Evolutionary conservation across 64 coral and sea anemone genomes (phyloP), one percentile per base, ranked within the genome.

Genomic region (Porites lutea): DNA sequence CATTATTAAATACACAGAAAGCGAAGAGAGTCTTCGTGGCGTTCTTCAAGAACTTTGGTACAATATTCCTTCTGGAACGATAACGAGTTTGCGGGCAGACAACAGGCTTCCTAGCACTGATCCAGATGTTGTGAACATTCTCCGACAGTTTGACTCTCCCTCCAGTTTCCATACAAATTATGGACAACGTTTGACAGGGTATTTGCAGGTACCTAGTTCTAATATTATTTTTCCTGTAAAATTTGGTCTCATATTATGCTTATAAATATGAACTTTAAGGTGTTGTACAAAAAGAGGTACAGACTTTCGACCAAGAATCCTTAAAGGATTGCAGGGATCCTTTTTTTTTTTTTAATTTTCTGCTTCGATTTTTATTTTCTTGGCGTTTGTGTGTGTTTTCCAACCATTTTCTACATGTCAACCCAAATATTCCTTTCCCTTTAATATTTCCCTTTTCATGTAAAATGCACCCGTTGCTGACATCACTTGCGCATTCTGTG

Each of bases 21-120:
- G 19, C 13, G 15, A 82, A 19, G 3, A 46, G 13, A 37, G 16
- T 12, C 20, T 52, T 14, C 80, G 78, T 65, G 90, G 90, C 20
- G 90, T 92, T 47, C 81, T 74, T 45, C 90, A 92, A 43, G 82
- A 92, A 19, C 71, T 92, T 15, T 92, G 90, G 90, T 86, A 86
- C 37, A 61, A 79, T 2, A 73, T 92, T 22, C 48, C 82, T 15
- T 86, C 70, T 21, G 45, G 9, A 12, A 16, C 18, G 13, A 20
- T 92, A 48, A 48, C 59, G n/a, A 92, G 54, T 65, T 74, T 92
- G 51, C 44, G 59, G 16, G 54, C 46, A 10, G 65, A 86, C 44
- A 47, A 13, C 18, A 71, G 90, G 13, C 86, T 92, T 66, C 90
- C 90, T 4, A 81, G 19, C 18, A 50, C 27, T 37, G 27, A 61